A percentile compares a stretch with the other conserved stretches of the same genome.
These are phyloP conservation scores for Azemiops feae DNA, from an alignment of 2,113 vertebrate genomes.

Conservation along the genomic window DNA sequence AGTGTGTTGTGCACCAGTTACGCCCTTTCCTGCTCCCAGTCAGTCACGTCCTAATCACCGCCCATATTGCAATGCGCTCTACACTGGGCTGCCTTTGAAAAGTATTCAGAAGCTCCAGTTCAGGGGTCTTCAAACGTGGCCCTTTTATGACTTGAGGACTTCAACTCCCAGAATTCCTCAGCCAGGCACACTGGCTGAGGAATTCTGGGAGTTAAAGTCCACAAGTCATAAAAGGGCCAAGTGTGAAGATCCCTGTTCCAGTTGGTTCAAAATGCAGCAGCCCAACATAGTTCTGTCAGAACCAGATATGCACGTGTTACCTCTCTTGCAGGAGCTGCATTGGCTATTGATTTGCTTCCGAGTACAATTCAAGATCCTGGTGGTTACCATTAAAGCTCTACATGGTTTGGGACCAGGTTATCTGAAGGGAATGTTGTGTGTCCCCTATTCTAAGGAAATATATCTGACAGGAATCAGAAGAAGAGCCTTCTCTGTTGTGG, in stretches of 20 bases:
- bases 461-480: not conserved
- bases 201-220: too few species aligned
- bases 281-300: not conserved
- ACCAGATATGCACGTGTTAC: not conserved
- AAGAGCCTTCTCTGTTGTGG: not conserved
- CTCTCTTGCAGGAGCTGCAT: not conserved
- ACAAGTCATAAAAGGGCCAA: too few species aligned
- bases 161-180: too few species aligned
- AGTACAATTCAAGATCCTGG: not conserved
- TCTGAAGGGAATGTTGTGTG: not conserved
- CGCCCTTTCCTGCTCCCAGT: not conserved
- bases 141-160: too few species aligned
- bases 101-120: not conserved
- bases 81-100: not conserved
- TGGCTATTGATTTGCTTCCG: not conserved
- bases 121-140: too few species aligned
- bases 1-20: too few species aligned
- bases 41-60: not conserved
- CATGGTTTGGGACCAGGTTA: not conserved
- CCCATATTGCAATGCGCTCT: not conserved
- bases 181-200: too few species aligned
- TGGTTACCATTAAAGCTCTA: not conserved
- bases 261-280: not conserved
- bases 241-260: not conserved
- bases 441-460: not conserved